Evolutionary conservation across 2,113 vertebrate genomes (phyloP).

Genomic region (Festucalex cinctus): DNA sequence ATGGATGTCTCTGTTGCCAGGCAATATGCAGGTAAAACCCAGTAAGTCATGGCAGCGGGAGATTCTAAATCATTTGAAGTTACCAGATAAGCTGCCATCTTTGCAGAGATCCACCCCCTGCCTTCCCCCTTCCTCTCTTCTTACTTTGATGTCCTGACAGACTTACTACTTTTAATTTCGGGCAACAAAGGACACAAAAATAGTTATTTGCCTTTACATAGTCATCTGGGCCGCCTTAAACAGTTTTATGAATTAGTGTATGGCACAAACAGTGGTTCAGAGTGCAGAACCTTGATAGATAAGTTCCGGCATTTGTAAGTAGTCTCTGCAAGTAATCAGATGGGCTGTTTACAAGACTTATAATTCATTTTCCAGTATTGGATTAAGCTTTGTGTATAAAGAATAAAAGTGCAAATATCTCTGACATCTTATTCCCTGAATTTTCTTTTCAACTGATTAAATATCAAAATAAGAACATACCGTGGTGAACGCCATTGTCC

Average conservation of each 20-base stretch:
- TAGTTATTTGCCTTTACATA: background rate
- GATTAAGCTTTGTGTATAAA: too few species aligned
- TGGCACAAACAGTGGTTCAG: slow-evolving; percentile 1
- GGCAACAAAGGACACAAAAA: slow-evolving; percentile 3
- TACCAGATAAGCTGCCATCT: slow-evolving; percentile 30
- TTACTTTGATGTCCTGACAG: slow-evolving; percentile 14
- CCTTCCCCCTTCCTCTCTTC: background rate
- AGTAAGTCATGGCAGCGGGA: slow-evolving; percentile 50
- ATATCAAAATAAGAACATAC: too few species aligned
- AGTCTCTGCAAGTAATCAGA: slow-evolving; percentile 5
- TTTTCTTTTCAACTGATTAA: too few species aligned
- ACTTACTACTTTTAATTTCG: slow-evolving; percentile 17
- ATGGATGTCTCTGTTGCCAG: slow-evolving; percentile 53
- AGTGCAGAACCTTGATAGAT: background rate
- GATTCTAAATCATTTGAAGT: slow-evolving; percentile 47
- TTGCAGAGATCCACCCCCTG: slow-evolving; percentile 19
- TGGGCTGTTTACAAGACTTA: too few species aligned
- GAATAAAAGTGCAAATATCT: too few species aligned
- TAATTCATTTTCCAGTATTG: too few species aligned
- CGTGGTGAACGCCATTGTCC: too few species aligned
- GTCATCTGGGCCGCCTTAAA: background rate
- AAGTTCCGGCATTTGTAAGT: slow-evolving; percentile 1
- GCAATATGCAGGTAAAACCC: slow-evolving; percentile 56
- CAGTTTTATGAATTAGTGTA: background rate
- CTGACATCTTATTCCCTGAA: too few species aligned